Conservation (phyloP, 2,113 vertebrate genomes). For the Atractosteus spatula region DNA sequence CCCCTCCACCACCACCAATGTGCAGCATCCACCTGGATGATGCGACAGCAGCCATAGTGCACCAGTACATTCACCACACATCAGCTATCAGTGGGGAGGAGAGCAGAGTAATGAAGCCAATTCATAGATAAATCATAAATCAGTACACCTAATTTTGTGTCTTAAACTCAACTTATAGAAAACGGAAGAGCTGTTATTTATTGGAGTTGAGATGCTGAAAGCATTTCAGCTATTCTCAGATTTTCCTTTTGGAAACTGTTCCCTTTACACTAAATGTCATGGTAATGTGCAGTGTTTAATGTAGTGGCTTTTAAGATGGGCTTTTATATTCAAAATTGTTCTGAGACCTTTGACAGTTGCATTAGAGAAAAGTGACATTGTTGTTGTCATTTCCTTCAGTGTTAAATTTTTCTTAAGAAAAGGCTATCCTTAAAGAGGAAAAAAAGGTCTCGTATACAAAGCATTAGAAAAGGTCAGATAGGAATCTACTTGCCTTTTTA, state of each 20-base stretch:
- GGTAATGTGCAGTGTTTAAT: background rate
- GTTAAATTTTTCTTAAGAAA: background rate
- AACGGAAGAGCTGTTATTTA: too few species aligned
- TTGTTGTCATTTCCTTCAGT: background rate
- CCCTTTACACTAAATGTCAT: background rate
- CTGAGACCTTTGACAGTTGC: background rate
- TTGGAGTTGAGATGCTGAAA: too few species aligned
- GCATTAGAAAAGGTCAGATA: background rate
- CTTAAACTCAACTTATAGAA: too few species aligned
- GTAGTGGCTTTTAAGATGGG: background rate
- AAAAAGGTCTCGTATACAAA: constrained; percentile 1
- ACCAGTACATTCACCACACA: too few species aligned
- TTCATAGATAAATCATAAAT: too few species aligned
- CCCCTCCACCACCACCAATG: too few species aligned
- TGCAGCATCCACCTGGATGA: too few species aligned
- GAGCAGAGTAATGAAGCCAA: too few species aligned
- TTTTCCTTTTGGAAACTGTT: background rate
- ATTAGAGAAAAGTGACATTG: background rate
- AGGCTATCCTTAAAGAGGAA: background rate
- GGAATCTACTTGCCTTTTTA: background rate
- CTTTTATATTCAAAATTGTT: background rate
- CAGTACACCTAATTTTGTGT: too few species aligned
- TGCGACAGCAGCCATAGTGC: too few species aligned
- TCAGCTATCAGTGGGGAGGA: too few species aligned
- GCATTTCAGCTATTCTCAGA: too few species aligned